A percentile compares a stretch with the other conserved stretches of the same genome.
Evolutionary conservation across 2,113 vertebrate species (phyloP).

Genomic region (Burhinus bistriatus): DNA sequence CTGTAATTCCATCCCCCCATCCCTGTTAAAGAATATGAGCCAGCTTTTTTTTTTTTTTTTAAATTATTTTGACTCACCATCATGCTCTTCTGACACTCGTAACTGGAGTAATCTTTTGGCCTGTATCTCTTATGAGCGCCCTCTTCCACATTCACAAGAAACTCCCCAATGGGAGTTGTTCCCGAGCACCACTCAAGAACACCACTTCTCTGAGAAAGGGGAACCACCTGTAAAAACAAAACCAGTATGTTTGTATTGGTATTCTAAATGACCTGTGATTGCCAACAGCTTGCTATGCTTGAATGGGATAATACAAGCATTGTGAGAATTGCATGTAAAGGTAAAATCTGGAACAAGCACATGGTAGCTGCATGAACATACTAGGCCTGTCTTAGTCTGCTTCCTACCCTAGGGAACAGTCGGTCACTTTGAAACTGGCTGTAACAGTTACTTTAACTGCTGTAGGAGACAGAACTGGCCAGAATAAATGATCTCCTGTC

Average conservation of each 20-base stretch:
- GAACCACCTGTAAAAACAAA: conserved; percentile 84
- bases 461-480: background rate
- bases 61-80: conserved; percentile 72
- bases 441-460: background rate
- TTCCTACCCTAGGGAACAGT: background rate
- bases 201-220: conserved; percentile 93
- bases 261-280: background rate
- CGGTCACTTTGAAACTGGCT: background rate
- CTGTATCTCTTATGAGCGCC: conserved; percentile 92
- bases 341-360: background rate
- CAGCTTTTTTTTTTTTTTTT: background rate
- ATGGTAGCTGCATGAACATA: background rate
- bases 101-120: conserved; percentile 79
- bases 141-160: conserved; percentile 80
- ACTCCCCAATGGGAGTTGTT: conserved; percentile 91
- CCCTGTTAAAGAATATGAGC: background rate
- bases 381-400: background rate
- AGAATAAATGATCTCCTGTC: background rate
- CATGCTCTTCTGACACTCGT: conserved; percentile 84
- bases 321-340: background rate
- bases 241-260: rapidly evolving
- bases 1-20: background rate
- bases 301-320: background rate
- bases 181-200: conserved; percentile 97
- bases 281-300: background rate